These are phyloP conservation scores for Scaptomyza cyrtandrae DNA, from an alignment of 2,888 invertebrate species.

Conservation along the genomic window DNA sequence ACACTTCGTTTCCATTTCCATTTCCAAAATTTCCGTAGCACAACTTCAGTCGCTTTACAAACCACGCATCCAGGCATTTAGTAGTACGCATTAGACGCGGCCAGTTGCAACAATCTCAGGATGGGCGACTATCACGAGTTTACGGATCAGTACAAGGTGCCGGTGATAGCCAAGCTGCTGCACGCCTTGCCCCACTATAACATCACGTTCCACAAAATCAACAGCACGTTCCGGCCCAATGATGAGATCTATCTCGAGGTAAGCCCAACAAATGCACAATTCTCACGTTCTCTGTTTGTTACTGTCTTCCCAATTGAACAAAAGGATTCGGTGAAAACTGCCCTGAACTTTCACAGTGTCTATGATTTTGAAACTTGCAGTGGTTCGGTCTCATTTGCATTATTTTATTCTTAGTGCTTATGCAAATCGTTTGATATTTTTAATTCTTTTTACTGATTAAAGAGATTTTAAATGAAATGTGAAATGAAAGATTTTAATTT, in stretches of 20 bases:
- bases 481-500: no score
- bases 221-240: slow-evolving; percentile 95
- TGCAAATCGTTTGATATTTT: neutral
- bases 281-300: neutral
- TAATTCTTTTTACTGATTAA: no score
- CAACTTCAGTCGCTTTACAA: slow-evolving; percentile 21
- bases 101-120: slow-evolving; percentile 25
- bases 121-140: slow-evolving; percentile 84
- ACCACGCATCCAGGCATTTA: slow-evolving; percentile 15
- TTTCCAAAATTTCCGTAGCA: slow-evolving; percentile 11
- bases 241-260: slow-evolving; percentile 96
- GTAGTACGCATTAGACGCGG: slow-evolving; percentile 23
- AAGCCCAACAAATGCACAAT: slow-evolving; percentile 55
- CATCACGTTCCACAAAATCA: slow-evolving; percentile 94
- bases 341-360: neutral
- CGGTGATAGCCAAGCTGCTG: slow-evolving; percentile 93
- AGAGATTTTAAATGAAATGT: no score
- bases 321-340: neutral
- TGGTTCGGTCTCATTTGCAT: neutral
- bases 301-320: neutral
- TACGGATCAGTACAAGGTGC: slow-evolving; percentile 92
- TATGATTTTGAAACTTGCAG: neutral
- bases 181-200: slow-evolving; percentile 96
- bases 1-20: slow-evolving; percentile 20
- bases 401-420: neutral